Base-by-base conservation (phyloP, 2,113 vertebrate genomes). In the Cercopithecus mona region DNA sequence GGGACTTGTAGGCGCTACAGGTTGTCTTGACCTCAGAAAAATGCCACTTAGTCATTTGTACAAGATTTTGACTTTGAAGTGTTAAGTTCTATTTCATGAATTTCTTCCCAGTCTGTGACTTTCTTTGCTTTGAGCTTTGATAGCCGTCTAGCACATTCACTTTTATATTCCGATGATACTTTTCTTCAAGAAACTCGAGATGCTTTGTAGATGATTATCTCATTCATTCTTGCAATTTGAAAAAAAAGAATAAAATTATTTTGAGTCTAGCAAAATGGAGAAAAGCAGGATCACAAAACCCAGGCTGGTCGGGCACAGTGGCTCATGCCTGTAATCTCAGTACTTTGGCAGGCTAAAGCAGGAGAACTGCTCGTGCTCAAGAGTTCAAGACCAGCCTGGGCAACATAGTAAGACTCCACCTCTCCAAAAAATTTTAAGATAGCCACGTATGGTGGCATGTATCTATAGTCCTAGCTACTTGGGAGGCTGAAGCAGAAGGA, bases 91-190 rank as follows among this genome's bases (percentile, higher is more conserved):
- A 11, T 78, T 93, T 91, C 70, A 27, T 72, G 89, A 66, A 35
- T 93, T 96, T 91, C 79, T 94, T 92, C 43, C 35, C 55, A 45
- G 76, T 50, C 86, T 91, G 38, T 81, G 86, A 75, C 89, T 90
- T 75, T 61, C 84, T 85, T 92, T 76, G 76, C 88, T 86, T 57
- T 2, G 12, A 83, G 90, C 32, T 83, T 35, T 84, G 85, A 76
- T n/a, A 52, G 55, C 88, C 66, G 68, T 76, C 92, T 89, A 90
- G 76, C 96, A 96, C 90, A 30, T 64, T 40, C 14, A 38, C 43
- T 92, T 86, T 75, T 50, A 20, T 40, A 72, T 52, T 61, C 48
- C 30, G 52, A 94, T n/a, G 20, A 64, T 5, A 40, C 20, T 93
- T 76, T 79, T 68, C 78, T 73, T 97, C 61, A 30, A 73, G 79